These are phyloP conservation scores for Atherinosoma microstoma DNA, from an alignment of 2,797 vertebrate genomes.

Conservation along the genomic window DNA sequence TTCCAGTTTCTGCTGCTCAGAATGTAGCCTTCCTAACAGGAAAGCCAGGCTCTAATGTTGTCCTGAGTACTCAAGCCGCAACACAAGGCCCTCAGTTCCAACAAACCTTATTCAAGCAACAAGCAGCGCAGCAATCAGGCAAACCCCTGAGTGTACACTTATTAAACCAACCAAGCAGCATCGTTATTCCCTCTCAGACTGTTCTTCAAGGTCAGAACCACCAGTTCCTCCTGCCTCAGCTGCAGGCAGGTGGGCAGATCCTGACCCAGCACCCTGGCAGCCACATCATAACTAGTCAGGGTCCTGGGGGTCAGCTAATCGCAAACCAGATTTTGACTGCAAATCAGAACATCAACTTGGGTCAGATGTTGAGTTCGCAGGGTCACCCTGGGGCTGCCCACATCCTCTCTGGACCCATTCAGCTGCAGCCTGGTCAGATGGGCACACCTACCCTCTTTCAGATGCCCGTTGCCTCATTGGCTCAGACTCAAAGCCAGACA, in stretches of 20 bases:
- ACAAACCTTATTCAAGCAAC: slow-evolving; percentile 91
- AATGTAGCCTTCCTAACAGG: slow-evolving; percentile 93
- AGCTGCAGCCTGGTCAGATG: slow-evolving; percentile 92
- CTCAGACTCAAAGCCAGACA: slow-evolving; percentile 83
- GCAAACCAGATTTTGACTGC: slow-evolving; percentile 90
- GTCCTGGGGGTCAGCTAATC: slow-evolving; percentile 89
- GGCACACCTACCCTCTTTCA: slow-evolving; percentile 92
- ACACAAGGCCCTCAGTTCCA: slow-evolving; percentile 82
- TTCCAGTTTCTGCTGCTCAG: slow-evolving; percentile 85
- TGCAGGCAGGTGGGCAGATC: slow-evolving; percentile 91
- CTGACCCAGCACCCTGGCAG: slow-evolving; percentile 87
- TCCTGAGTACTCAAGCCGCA: slow-evolving; percentile 85
- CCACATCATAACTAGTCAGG: slow-evolving; percentile 91
- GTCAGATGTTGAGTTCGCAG: slow-evolving; percentile 90
- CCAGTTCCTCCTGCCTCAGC: slow-evolving; percentile 91
- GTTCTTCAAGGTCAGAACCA: slow-evolving; percentile 92
- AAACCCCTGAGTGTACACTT: slow-evolving; percentile 94
- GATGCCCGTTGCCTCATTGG: slow-evolving; percentile 90
- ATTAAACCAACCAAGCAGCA: slow-evolving; percentile 93
- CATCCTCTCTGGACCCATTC: slow-evolving; percentile 92
- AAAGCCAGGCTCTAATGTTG: slow-evolving; percentile 90
- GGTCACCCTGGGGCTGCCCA: slow-evolving; percentile 90
- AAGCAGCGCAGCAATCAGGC: slow-evolving; percentile 78
- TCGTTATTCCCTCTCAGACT: slow-evolving; percentile 92
- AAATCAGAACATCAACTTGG: slow-evolving; percentile 93